Percentiles rank a stretch among this genome's conserved stretches.
These are phyloP conservation scores for Trachemys scripta DNA, from an alignment of 2,113 vertebrate species.

Conservation along the genomic window DNA sequence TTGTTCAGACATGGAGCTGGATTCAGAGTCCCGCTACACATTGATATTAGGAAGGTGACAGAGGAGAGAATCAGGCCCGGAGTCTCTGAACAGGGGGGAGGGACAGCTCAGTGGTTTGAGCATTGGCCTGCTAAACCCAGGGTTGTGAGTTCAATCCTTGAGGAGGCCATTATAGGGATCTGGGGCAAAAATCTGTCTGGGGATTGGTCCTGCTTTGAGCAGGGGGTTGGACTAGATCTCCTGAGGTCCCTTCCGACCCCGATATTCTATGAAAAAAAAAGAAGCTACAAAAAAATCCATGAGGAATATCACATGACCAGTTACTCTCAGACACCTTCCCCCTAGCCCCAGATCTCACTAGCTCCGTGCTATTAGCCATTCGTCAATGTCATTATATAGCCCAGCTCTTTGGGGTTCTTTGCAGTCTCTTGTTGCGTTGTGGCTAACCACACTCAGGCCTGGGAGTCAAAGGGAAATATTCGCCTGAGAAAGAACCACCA, in stretches of 20 bases:
- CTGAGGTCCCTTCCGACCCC: no score
- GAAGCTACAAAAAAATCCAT: background rate
- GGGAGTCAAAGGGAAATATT: background rate
- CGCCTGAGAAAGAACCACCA: background rate
- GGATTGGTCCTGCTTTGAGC: no score
- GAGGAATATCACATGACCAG: slow-evolving; percentile 43
- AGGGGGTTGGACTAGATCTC: no score
- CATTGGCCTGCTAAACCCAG: no score
- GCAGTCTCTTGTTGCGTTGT: background rate
- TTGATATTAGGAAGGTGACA: background rate
- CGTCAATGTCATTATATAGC: background rate
- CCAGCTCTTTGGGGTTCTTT: background rate
- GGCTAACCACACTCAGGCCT: background rate
- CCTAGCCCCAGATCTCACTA: background rate
- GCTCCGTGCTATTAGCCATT: background rate
- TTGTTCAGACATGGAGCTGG: accelerated
- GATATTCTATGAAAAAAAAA: background rate
- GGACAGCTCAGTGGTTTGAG: no score
- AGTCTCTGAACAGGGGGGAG: background rate
- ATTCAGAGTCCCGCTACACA: background rate
- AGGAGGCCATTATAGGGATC: no score
- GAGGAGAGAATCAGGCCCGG: background rate
- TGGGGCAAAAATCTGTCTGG: no score
- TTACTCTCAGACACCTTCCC: background rate
- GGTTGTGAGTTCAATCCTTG: no score